These are phyloP conservation scores for Catostylus mosaicus DNA, from an alignment of 30 jellyfish, hydroid and myxozoan genomes.

Conservation along the genomic window DNA sequence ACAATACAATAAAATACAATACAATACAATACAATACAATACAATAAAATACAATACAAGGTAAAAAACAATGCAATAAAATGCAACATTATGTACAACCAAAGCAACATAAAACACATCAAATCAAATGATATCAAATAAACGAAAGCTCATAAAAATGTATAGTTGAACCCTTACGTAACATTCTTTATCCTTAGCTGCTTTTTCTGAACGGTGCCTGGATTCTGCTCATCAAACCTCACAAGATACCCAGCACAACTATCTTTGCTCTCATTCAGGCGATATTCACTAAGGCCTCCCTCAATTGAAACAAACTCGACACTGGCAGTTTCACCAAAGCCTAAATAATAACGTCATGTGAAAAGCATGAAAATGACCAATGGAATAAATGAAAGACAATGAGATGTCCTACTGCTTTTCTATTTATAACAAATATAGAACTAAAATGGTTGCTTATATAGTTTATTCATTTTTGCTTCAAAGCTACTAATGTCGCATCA, in stretches of 20 bases:
- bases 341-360: constrained; percentile 36
- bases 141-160: background rate
- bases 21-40: too few relatives aligned
- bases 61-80: too few relatives aligned
- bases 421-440: too few relatives aligned
- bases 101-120: too few relatives aligned
- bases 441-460: background rate
- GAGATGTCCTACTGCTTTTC: too few relatives aligned
- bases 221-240: constrained; percentile 49
- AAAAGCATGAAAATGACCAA: background rate
- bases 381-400: background rate
- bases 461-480: background rate
- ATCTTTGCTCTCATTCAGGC: constrained; percentile 69
- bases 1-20: too few relatives aligned
- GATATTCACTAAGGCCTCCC: constrained; percentile 65
- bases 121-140: background rate
- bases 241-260: constrained; percentile 51
- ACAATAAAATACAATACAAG: too few relatives aligned
- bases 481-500: background rate
- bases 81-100: too few relatives aligned
- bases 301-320: constrained; percentile 68
- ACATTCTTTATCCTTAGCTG: constrained; percentile 44
- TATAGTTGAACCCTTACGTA: constrained; percentile 43
- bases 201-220: constrained; percentile 50
- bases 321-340: constrained; percentile 84